Base-by-base conservation (phyloP, 1,140 invertebrate species). In the Pteromalus puparum region DNA sequence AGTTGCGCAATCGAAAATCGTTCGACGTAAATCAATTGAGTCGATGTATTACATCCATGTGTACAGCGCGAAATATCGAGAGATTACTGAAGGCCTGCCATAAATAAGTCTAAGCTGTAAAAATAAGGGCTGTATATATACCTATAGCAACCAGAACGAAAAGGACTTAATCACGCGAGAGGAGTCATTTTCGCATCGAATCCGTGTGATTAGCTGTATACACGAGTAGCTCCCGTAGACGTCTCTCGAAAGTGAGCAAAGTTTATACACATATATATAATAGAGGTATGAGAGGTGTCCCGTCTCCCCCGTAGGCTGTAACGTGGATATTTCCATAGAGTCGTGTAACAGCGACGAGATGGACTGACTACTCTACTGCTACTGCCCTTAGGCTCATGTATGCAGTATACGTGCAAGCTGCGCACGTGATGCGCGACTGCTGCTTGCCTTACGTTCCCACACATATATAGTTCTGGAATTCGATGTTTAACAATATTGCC, bases 1-100 rank as follows among this genome's bases (percentile, higher is more conserved):
- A 42, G 21, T 79, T 79, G n/a, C 30, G 30, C 67, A 68, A 79
- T 61, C 18, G 6, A 61, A 68, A 42, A 79, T 24, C 21, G 61
- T 42, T 15, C 53, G 38, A 15, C 77, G 26, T 79, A 79, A 79
- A 79, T 79, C 77, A 68, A 65, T 65, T 38, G 21, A 21, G 53
- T 42, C 1, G 77, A 68, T 79, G 42, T 78, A 67, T 68, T 15
- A 34, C 4, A 61, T 61, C 0, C 6, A 70, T 10, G 26, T 4
- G 30, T 13, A 30, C 21, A n/a, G 30, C 10, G 26, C 68, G 68
- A 68, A 24, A 28, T 30, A 12, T 12, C 4, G 4, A n/a, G 53
- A 18, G 53, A 61, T 61, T 21, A 21, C 53, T n/a, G 18, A 61
- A n/a, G 53, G 53, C 21, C 53, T 61, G 21, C 21, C 18, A 61